These are phyloP conservation scores for Sclerodermus sp. DNA, from an alignment of 2,888 invertebrate species.

Conservation along the genomic window DNA sequence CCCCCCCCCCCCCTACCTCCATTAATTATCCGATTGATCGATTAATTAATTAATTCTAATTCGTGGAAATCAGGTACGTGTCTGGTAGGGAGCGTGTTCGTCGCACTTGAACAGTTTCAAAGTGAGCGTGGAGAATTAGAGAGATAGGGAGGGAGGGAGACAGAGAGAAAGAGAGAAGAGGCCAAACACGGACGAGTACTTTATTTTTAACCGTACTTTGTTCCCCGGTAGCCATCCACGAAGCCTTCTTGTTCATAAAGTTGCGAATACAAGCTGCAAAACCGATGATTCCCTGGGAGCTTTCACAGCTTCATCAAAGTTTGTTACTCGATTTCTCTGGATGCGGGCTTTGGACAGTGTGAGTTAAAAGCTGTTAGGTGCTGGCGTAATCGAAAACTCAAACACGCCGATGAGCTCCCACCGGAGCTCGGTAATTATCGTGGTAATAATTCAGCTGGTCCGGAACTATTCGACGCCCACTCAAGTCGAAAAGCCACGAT, in stretches of 20 bases:
- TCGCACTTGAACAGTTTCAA: too few species aligned
- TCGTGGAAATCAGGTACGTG: too few species aligned
- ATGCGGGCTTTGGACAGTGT: slow-evolving; percentile 17
- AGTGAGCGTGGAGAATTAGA: too few species aligned
- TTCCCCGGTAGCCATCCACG: neutral
- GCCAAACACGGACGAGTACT: neutral
- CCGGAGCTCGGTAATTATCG: slow-evolving; percentile 16
- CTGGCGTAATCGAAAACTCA: slow-evolving; percentile 20
- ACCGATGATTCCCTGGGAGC: slow-evolving; percentile 16
- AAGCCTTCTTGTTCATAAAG: slow-evolving; percentile 9
- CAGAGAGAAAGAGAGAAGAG: too few species aligned
- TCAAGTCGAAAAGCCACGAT: too few species aligned
- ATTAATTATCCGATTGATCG: too few species aligned
- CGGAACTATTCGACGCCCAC: neutral
- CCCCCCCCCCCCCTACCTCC: too few species aligned
- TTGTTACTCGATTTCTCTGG: slow-evolving; percentile 27
- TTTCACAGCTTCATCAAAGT: slow-evolving; percentile 24
- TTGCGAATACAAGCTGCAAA: slow-evolving; percentile 14
- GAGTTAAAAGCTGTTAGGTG: slow-evolving; percentile 24
- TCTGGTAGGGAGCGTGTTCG: too few species aligned
- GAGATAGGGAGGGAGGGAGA: too few species aligned
- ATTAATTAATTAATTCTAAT: too few species aligned
- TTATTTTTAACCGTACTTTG: neutral
- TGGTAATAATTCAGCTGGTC: slow-evolving; percentile 10
- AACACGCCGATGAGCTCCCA: slow-evolving; percentile 10